These are phyloP conservation scores for Anodontia alba DNA, from an alignment of 2,888 invertebrate genomes.

Conservation along the genomic window DNA sequence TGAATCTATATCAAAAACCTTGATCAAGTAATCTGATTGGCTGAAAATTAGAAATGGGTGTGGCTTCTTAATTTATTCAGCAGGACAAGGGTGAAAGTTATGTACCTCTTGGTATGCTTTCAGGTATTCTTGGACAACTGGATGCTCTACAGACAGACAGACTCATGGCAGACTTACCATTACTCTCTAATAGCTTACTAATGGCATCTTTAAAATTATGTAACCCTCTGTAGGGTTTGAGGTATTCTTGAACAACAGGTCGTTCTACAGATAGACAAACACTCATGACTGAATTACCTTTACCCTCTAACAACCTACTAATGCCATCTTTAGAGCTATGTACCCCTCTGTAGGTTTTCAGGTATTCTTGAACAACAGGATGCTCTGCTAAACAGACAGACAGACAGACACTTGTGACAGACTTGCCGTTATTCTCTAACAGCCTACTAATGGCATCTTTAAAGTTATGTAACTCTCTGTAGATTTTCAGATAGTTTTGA, in stretches of 20 bases:
- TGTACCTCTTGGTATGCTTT: too few species aligned
- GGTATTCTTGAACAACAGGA: constrained; percentile 77
- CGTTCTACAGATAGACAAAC: constrained; percentile 58
- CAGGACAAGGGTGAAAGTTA: too few species aligned
- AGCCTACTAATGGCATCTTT: constrained; percentile 77
- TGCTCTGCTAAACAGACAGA: constrained; percentile 57
- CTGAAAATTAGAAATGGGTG: too few species aligned
- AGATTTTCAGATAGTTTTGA: constrained; percentile 76
- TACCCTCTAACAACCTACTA: constrained; percentile 76
- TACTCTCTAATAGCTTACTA: constrained; percentile 76
- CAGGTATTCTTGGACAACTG: too few species aligned
- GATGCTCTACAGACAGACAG: too few species aligned
- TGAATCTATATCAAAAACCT: too few species aligned
- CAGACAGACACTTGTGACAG: too few species aligned
- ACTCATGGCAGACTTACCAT: constrained; percentile 69
- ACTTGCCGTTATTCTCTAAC: constrained; percentile 81
- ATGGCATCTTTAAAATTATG: constrained; percentile 78
- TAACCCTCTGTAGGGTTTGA: constrained; percentile 76
- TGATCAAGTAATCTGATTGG: too few species aligned
- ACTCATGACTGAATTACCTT: constrained; percentile 66
- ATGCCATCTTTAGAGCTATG: constrained; percentile 79
- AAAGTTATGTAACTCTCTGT: constrained; percentile 76
- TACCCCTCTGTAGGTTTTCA: constrained; percentile 76
- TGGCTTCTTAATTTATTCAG: too few species aligned
- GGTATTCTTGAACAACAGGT: constrained; percentile 78